These are phyloP conservation scores for Lochmaea capreae DNA, from an alignment of 2,888 invertebrate species.

Conservation along the genomic window DNA sequence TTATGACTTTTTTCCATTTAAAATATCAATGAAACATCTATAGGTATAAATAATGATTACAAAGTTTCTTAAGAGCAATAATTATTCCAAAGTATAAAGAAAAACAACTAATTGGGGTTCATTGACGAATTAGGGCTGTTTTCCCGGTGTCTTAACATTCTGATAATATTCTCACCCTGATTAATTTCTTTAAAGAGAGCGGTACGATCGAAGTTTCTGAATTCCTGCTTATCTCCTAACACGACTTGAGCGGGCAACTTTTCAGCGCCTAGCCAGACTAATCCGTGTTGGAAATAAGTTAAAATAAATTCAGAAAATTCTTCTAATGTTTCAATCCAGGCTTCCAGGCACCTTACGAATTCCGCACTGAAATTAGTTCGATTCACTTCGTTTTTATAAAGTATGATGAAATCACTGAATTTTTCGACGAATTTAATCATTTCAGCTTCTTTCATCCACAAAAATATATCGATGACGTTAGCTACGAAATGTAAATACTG, in stretches of 20 bases:
- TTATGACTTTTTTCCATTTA: no score
- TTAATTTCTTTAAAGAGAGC: conserved; percentile 46
- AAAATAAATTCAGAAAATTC: conserved; percentile 41
- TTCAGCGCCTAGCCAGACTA: conserved; percentile 44
- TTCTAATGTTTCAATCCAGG: conserved; percentile 45
- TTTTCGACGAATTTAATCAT: conserved; percentile 38
- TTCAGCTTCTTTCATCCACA: conserved; percentile 45
- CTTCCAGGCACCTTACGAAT: conserved; percentile 42
- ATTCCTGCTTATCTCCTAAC: conserved; percentile 42
- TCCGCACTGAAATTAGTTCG: conserved; percentile 32
- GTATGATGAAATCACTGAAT: conserved; percentile 30
- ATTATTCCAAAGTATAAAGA: neutral
- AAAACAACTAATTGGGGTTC: neutral
- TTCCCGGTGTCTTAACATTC: conserved; percentile 37
- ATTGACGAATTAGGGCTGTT: neutral
- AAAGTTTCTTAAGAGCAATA: neutral
- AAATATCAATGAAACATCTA: no score
- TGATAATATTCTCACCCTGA: conserved; percentile 46
- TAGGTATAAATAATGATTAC: neutral
- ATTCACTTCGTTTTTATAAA: conserved; percentile 37
- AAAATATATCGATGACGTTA: conserved; percentile 42
- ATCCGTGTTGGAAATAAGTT: conserved; percentile 39
- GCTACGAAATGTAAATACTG: conserved; percentile 40
- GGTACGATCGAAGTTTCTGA: conserved; percentile 39
- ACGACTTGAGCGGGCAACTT: conserved; percentile 38